phyloP scores from a whole-genome alignment of 2,797 vertebrate species.

The Salmo trutta region DNA sequence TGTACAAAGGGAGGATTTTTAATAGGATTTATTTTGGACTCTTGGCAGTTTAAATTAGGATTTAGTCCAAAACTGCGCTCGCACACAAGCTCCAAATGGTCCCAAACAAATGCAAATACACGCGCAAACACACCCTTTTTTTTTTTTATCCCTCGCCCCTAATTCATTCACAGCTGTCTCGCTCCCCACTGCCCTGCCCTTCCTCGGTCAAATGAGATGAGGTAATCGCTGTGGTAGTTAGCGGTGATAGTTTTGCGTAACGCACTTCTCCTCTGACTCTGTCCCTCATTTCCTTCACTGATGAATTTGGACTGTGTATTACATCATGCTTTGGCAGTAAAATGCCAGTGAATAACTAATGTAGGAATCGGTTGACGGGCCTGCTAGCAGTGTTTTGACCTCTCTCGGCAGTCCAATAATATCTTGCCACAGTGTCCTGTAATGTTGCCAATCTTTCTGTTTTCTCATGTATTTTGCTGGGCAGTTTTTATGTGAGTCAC shows the following conservation, averaged over 20 bases:
- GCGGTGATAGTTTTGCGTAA: slow-evolving; percentile 39
- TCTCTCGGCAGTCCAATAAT: background rate
- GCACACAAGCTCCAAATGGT: background rate
- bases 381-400: background rate
- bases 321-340: slow-evolving; percentile 31
- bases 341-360: slow-evolving; percentile 30
- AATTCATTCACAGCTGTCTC: slow-evolving; percentile 42
- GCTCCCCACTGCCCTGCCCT: slow-evolving; percentile 38
- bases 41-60: background rate
- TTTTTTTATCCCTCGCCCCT: background rate
- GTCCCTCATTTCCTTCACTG: background rate
- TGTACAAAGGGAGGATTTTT: background rate
- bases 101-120: background rate
- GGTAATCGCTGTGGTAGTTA: slow-evolving; percentile 1
- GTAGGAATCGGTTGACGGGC: slow-evolving; percentile 3
- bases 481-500: background rate
- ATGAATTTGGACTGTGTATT: slow-evolving; percentile 20
- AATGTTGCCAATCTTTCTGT: background rate
- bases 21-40: background rate
- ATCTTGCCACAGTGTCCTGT: background rate
- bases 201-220: background rate
- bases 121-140: background rate
- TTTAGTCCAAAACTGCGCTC: background rate
- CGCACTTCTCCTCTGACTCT: slow-evolving; percentile 2
- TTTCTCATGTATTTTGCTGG: slow-evolving; percentile 15